Evolutionary conservation across 2,888 invertebrate genomes (phyloP), one percentile per base, ranked within the genome.

Genomic region (Graphium colonna): DNA sequence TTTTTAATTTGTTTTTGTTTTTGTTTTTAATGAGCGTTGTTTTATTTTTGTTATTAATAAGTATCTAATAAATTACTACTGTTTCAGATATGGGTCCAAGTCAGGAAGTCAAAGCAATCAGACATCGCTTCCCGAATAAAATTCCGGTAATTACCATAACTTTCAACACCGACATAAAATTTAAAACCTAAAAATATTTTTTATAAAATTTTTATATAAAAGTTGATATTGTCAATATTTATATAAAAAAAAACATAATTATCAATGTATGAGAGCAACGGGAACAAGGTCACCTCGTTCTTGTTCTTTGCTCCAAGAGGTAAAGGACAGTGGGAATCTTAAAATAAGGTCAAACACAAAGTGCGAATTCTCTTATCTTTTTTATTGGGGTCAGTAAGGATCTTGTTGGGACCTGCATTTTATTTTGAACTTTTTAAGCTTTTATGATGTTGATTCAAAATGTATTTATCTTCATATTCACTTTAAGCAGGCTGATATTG

Each of bases 81-180:
- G 46, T 59, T 52, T 12, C 66, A 73, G 72, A 70, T 61, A 70
- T 70, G 56, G 68, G 72, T 31, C 64, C 75, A 21, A 73, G 67
- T 49, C 73, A 93, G 74, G 95, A 95, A 79, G 94, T 94, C 9
- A 91, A 92, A 73, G 93, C 93, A 3, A 94, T 95, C 52, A 90
- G 94, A 69, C 90, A 91, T 64, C 93, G 95, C 76, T 95, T 95
- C 75, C 95, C 95, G 12, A 93, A 93, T 56, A 95, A 95, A 92
- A 91, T 95, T 59, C 95, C 95, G 62, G 95, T 95, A 90, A 92
- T 93, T 91, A 56, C 45, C 12, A 10, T 7, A 48, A 33, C 8
- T 10, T n/a, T n/a, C n/a, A n/a, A n/a, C n/a, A n/a, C n/a, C n/a
- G n/a, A n/a, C n/a, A n/a, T n/a, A n/a, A n/a, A n/a, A n/a, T n/a